Evolutionary conservation across 1,140 invertebrate genomes (phyloP).

Genomic region (Anagrus nilaparvatae): DNA sequence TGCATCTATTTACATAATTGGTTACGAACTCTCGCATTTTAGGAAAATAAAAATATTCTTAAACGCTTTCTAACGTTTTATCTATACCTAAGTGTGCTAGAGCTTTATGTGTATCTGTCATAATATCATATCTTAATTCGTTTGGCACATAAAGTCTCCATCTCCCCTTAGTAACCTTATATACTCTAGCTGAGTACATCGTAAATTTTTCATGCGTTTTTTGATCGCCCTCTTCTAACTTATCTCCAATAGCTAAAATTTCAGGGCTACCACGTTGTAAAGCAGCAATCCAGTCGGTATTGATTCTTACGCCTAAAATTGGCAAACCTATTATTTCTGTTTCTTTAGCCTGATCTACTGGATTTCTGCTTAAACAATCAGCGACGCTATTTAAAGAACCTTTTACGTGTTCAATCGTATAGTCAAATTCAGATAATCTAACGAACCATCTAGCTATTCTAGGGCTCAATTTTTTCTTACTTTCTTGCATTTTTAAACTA

Average conservation of each 20-base stretch:
- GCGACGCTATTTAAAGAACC: background rate
- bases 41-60: slow-evolving; percentile 17
- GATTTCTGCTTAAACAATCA: slow-evolving; percentile 1
- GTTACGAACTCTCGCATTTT: slow-evolving; percentile 13
- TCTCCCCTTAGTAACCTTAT: slow-evolving; percentile 9
- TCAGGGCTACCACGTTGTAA: slow-evolving; percentile 19
- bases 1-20: slow-evolving; percentile 15
- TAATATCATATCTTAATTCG: slow-evolving; percentile 6
- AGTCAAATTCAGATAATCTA: background rate
- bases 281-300: slow-evolving; percentile 21
- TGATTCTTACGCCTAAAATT: slow-evolving; percentile 12
- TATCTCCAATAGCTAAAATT: slow-evolving; percentile 9
- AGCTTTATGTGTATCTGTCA: slow-evolving; percentile 1
- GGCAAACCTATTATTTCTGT: slow-evolving; percentile 6
- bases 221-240: slow-evolving; percentile 4
- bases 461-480: background rate
- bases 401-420: background rate
- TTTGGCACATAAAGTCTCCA: slow-evolving; percentile 8
- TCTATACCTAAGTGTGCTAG: no score
- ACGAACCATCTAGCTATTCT: background rate
- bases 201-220: slow-evolving; percentile 10
- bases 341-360: slow-evolving; percentile 4
- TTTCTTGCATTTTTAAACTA: background rate
- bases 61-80: slow-evolving; percentile 1
- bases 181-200: slow-evolving; percentile 9